Percentiles rank a stretch among this genome's conserved stretches.
phyloP scores from a whole-genome alignment of 2,113 vertebrate genomes.

The Raja brachyura region DNA sequence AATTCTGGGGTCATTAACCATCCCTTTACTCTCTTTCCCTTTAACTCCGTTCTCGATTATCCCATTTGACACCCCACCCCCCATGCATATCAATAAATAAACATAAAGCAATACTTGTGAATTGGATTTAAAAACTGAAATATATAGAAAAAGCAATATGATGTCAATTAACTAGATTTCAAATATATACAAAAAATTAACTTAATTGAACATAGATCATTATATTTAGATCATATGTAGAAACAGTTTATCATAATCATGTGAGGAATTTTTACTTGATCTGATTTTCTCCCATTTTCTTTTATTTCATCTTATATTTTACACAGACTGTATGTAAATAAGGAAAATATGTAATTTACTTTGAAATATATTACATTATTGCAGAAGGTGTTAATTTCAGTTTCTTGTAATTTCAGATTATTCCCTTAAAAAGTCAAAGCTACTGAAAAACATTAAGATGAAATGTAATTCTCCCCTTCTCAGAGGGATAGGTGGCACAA shows the following conservation, averaged over 20 bases:
- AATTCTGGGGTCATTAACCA: too few relatives aligned
- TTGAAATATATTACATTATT: not conserved
- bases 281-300: not conserved
- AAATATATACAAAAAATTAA: too few relatives aligned
- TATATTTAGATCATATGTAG: too few relatives aligned
- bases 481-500: not conserved
- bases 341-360: not conserved
- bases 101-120: too few relatives aligned
- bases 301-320: not conserved
- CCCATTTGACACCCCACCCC: too few relatives aligned
- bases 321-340: not conserved
- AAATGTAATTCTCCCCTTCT: not conserved
- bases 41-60: too few relatives aligned
- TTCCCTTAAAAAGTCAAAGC: not conserved
- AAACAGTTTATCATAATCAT: not conserved
- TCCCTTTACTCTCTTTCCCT: too few relatives aligned
- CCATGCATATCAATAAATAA: too few relatives aligned
- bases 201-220: too few relatives aligned
- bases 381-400: not conserved
- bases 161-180: not conserved
- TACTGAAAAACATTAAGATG: not conserved
- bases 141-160: too few relatives aligned
- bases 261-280: not conserved
- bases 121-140: too few relatives aligned
- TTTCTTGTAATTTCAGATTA: not conserved